These are phyloP conservation scores for Gastracanthus pulcherrimus DNA, from an alignment of 2,888 invertebrate genomes.

Conservation along the genomic window DNA sequence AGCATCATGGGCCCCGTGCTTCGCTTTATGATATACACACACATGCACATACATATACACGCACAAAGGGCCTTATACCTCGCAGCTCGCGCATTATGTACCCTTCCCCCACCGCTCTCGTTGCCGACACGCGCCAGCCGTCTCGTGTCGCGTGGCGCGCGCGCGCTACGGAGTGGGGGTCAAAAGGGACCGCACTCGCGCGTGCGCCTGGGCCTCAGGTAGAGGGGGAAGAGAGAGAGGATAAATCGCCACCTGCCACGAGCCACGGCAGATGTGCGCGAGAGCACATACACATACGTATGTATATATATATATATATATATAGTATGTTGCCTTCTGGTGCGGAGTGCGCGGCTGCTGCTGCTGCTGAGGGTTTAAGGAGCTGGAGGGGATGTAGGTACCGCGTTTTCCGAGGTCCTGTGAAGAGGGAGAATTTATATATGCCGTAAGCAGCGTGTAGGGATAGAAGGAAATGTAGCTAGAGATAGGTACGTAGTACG, in stretches of 20 bases:
- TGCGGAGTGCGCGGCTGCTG: background rate
- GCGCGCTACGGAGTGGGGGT: background rate
- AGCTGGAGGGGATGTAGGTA: too few relatives aligned
- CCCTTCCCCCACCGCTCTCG: background rate
- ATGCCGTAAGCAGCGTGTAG: too few relatives aligned
- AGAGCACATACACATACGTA: too few relatives aligned
- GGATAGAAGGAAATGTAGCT: too few relatives aligned
- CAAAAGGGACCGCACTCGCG: conserved; percentile 12
- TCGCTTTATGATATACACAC: too few relatives aligned
- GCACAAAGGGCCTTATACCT: background rate
- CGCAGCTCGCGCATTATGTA: background rate
- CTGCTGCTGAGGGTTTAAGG: too few relatives aligned
- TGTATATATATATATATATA: too few relatives aligned
- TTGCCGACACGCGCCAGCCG: conserved; percentile 28
- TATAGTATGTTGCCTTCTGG: conserved; percentile 1
- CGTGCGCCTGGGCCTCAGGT: background rate
- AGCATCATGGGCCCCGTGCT: too few relatives aligned
- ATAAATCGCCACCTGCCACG: conserved; percentile 41
- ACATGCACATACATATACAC: background rate
- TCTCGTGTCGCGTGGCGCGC: conserved; percentile 27
- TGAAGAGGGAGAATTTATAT: too few relatives aligned
- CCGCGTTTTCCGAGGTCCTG: too few relatives aligned
- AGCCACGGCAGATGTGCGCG: conserved; percentile 36
- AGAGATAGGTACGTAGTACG: too few relatives aligned
- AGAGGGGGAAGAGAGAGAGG: conserved; percentile 3